Evolutionary conservation across 1,140 invertebrate species (phyloP).

Genomic region (Orussus abietinus): DNA sequence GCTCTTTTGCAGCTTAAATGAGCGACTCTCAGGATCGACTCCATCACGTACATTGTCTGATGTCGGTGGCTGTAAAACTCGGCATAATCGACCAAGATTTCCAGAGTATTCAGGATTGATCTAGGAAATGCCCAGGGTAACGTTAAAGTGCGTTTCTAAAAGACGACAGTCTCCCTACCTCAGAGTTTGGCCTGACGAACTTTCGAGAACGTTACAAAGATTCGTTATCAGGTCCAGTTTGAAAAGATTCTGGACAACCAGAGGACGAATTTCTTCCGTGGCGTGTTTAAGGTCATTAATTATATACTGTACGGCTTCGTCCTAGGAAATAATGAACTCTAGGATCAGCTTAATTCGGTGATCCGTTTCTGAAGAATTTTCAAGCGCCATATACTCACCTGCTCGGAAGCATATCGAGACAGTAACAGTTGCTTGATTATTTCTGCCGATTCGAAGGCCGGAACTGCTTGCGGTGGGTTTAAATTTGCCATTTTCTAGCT

Average conservation of each 20-base stretch:
- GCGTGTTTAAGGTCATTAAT: too few relatives aligned
- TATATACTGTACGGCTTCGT: slow-evolving; percentile 15
- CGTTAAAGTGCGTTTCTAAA: background rate
- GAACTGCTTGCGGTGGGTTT: too few relatives aligned
- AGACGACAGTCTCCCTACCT: background rate
- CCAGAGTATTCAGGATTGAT: slow-evolving; percentile 17
- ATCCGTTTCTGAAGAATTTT: slow-evolving; percentile 10
- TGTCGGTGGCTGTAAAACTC: slow-evolving; percentile 22
- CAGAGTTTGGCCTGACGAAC: background rate
- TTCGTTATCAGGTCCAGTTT: slow-evolving; percentile 18
- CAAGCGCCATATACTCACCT: background rate
- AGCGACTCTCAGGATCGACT: slow-evolving; percentile 18
- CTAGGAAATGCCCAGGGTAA: slow-evolving; percentile 9
- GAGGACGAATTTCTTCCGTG: background rate
- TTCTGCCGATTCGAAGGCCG: too few relatives aligned
- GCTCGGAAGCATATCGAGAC: slow-evolving; percentile 5
- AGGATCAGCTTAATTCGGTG: slow-evolving; percentile 9
- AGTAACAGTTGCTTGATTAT: too few relatives aligned
- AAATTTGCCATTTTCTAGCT: too few relatives aligned
- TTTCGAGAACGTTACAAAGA: slow-evolving; percentile 19
- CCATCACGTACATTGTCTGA: slow-evolving; percentile 11
- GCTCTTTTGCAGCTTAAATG: slow-evolving; percentile 16
- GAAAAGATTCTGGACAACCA: slow-evolving; percentile 11
- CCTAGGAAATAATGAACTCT: slow-evolving; percentile 13
- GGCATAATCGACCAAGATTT: slow-evolving; percentile 1